A percentile compares a stretch with the other conserved stretches of the same genome.
Evolutionary conservation across 2,113 vertebrate genomes (phyloP).

Genomic region (Ranitomeya variabilis): DNA sequence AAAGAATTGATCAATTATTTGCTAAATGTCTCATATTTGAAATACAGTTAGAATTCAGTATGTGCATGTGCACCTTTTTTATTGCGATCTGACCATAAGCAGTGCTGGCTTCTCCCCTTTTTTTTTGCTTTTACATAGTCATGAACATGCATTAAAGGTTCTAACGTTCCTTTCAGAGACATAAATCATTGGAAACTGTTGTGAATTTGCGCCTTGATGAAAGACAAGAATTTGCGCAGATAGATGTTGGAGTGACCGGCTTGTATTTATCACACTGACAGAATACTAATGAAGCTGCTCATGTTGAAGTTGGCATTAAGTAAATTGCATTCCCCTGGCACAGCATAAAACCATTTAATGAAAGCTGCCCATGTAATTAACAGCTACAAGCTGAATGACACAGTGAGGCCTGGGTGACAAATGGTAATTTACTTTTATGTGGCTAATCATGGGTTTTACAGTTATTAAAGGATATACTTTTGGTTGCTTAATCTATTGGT

Average conservation of each 20-base stretch:
- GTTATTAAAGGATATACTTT: not conserved
- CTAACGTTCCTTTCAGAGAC: not conserved
- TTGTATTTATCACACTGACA: not conserved
- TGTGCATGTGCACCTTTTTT: too few species aligned
- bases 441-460: not conserved
- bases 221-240: not conserved
- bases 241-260: not conserved
- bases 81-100: too few species aligned
- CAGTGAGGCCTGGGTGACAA: not conserved
- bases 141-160: not conserved
- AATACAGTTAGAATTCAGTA: too few species aligned
- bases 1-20: too few species aligned
- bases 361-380: conserved; percentile 41
- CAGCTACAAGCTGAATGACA: conserved; percentile 11
- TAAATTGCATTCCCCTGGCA: conserved; percentile 36
- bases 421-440: not conserved
- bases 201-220: not conserved
- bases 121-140: too few species aligned
- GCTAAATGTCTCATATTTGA: too few species aligned
- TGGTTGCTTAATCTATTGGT: not conserved
- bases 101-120: too few species aligned
- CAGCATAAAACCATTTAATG: conserved; percentile 30
- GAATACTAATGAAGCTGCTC: conserved; percentile 38
- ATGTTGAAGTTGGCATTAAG: conserved; percentile 37
- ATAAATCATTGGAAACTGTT: not conserved